phyloP scores from a whole-genome alignment of 1,140 invertebrate species.

The Camponotus floridanus region DNA sequence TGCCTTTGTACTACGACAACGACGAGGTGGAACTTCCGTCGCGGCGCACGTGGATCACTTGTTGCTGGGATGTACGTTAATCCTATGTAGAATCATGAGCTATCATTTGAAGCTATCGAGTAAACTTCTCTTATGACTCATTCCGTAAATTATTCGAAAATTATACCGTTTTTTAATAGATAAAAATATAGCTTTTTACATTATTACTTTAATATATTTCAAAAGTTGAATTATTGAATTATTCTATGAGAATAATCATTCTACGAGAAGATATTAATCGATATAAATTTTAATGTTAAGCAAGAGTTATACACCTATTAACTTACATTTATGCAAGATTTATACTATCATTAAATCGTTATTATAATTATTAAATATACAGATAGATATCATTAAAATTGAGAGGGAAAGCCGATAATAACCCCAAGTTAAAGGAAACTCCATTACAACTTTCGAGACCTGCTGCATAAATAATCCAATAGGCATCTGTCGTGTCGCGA shows the following conservation, averaged over 20 bases:
- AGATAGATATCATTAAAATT: constrained; percentile 37
- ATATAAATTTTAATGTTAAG: not conserved
- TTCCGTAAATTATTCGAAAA: not conserved
- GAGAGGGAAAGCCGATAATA: not conserved
- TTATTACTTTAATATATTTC: not conserved
- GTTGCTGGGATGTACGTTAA: constrained; percentile 69
- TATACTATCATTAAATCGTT: not conserved
- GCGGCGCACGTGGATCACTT: constrained; percentile 70
- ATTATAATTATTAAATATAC: constrained; percentile 19
- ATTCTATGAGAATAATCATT: not conserved
- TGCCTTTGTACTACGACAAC: constrained; percentile 64
- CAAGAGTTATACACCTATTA: not conserved
- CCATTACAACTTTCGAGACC: constrained; percentile 34
- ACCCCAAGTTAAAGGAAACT: constrained; percentile 36
- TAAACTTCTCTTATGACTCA: not conserved
- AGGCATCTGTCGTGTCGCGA: constrained; percentile 34
- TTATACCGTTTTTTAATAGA: not conserved
- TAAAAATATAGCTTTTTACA: not conserved
- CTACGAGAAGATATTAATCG: not conserved
- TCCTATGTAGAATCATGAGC: constrained; percentile 62
- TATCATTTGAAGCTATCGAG: constrained; percentile 39
- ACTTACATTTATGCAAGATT: not conserved
- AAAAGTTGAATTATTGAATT: not conserved
- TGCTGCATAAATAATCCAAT: constrained; percentile 48
- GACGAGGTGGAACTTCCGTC: constrained; percentile 62